Percentiles rank a stretch among this genome's conserved stretches.
These are phyloP conservation scores for Xenus cinereus DNA, from an alignment of 2,113 vertebrate genomes.

Conservation along the genomic window DNA sequence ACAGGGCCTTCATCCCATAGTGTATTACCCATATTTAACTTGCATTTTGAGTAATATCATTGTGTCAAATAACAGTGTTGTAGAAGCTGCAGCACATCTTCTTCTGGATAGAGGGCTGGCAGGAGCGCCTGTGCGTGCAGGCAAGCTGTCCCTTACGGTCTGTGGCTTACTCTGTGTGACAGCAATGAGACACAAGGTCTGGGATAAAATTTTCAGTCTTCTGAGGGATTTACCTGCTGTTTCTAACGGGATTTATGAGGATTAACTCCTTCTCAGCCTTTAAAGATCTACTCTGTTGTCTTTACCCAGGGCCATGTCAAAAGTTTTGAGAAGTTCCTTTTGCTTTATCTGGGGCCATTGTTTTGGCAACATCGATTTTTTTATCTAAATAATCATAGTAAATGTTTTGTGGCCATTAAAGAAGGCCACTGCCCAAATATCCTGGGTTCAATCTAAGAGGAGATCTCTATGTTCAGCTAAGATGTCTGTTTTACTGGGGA, in stretches of 20 bases:
- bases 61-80: background rate
- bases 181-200: background rate
- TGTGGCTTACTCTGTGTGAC: background rate
- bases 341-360: background rate
- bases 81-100: background rate
- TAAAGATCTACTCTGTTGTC: background rate
- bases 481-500: background rate
- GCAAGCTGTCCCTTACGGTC: background rate
- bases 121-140: background rate
- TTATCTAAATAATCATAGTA: background rate
- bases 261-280: background rate
- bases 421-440: background rate
- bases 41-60: background rate
- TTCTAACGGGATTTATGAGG: background rate
- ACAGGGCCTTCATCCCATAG: background rate
- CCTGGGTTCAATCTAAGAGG: background rate
- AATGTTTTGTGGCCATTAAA: background rate
- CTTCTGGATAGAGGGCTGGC: background rate
- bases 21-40: background rate
- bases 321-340: background rate
- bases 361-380: background rate
- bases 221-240: background rate
- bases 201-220: background rate
- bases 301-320: background rate
- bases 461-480: background rate